These are phyloP conservation scores for Phaethornis superciliosus DNA, from an alignment of 2,113 vertebrate genomes.

Conservation along the genomic window DNA sequence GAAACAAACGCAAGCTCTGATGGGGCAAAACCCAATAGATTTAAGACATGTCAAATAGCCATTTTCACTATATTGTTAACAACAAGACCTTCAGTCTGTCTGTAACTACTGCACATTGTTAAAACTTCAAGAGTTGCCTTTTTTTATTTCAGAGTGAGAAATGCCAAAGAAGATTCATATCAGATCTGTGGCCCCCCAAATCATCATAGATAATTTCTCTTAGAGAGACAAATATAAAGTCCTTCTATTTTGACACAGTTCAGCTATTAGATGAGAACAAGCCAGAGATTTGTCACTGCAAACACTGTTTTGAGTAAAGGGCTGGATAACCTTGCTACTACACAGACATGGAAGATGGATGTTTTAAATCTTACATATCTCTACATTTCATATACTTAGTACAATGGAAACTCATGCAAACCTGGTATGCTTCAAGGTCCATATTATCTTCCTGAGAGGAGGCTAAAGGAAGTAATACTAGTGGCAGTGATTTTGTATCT, in stretches of 20 bases:
- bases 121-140: background rate
- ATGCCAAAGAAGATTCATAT: background rate
- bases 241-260: background rate
- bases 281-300: background rate
- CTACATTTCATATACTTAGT: background rate
- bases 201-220: background rate
- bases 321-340: background rate
- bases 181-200: background rate
- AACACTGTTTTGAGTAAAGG: background rate
- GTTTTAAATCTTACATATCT: background rate
- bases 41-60: background rate
- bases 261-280: background rate
- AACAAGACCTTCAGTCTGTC: background rate
- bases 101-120: background rate
- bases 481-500: background rate
- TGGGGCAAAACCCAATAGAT: background rate
- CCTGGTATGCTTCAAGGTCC: background rate
- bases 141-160: background rate
- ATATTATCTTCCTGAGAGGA: background rate
- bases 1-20: background rate
- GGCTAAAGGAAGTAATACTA: background rate
- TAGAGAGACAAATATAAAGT: background rate
- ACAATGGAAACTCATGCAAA: background rate
- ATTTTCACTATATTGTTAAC: background rate
- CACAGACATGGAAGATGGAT: background rate